phyloP scores from a whole-genome alignment of 2,888 invertebrate species.

The Aricia artaxerxes region DNA sequence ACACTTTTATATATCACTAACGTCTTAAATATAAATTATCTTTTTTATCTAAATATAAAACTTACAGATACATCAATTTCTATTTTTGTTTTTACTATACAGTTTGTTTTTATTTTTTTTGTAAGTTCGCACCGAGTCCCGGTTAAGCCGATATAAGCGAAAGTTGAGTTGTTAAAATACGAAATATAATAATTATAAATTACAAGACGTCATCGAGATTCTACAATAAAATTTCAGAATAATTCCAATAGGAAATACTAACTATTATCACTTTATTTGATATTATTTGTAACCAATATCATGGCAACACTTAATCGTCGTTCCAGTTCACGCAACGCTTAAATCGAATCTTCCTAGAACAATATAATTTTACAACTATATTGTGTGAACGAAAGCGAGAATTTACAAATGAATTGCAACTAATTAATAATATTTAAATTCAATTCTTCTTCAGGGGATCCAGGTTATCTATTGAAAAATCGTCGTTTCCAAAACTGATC shows the following conservation, averaged over 20 bases:
- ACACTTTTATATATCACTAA: background rate
- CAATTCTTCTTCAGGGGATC: slow-evolving; percentile 92
- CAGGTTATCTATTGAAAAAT: slow-evolving; percentile 95
- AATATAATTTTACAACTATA: slow-evolving; percentile 49
- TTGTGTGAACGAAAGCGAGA: slow-evolving; percentile 60
- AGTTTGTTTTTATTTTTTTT: background rate
- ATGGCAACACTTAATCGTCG: slow-evolving; percentile 63
- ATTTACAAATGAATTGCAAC: slow-evolving; percentile 49
- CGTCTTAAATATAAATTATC: slow-evolving; percentile 22
- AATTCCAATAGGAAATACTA: slow-evolving; percentile 53
- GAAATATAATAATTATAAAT: slow-evolving; percentile 28
- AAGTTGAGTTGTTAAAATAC: slow-evolving; percentile 31
- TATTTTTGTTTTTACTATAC: slow-evolving; percentile 11
- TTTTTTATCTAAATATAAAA: slow-evolving; percentile 12
- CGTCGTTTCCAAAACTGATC: slow-evolving; percentile 93
- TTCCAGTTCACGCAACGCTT: slow-evolving; percentile 58
- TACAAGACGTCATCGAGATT: slow-evolving; percentile 41
- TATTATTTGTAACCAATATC: slow-evolving; percentile 68
- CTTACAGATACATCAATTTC: background rate
- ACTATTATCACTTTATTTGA: slow-evolving; percentile 60
- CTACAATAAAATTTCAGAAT: slow-evolving; percentile 52
- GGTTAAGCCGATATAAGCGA: background rate
- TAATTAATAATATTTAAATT: slow-evolving; percentile 44
- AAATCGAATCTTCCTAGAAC: slow-evolving; percentile 46
- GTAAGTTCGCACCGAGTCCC: slow-evolving; percentile 18